Conservation (phyloP, 2,797 vertebrate species). For the Brachyrhaphis roseni region DNA sequence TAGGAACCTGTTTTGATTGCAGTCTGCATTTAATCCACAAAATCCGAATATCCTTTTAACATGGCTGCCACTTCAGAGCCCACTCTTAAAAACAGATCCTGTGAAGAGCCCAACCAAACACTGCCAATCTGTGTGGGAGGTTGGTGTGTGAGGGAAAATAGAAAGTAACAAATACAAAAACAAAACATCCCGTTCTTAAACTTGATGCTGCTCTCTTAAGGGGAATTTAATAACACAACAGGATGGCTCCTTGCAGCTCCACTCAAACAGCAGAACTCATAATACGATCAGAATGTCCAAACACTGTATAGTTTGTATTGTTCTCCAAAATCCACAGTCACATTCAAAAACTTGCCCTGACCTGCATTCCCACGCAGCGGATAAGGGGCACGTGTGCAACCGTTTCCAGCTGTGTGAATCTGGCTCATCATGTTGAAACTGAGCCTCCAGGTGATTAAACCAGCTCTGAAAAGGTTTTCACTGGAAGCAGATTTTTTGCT, state of each 20-base stretch:
- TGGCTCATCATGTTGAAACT: conserved; percentile 34
- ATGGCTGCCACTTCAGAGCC: background rate
- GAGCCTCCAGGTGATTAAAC: conserved; percentile 35
- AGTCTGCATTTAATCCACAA: conserved; percentile 1
- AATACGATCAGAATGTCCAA: background rate
- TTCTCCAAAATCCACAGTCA: conserved; percentile 28
- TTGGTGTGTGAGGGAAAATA: conserved; percentile 17
- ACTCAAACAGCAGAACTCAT: background rate
- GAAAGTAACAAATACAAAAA: conserved; percentile 23
- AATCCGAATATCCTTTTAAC: background rate
- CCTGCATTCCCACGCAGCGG: conserved; percentile 33
- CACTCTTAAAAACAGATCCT: conserved; percentile 19
- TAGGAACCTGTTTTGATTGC: background rate
- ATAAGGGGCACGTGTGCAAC: conserved; percentile 39
- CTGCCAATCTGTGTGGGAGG: conserved; percentile 37
- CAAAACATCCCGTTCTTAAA: conserved; percentile 33
- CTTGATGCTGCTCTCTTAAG: conserved; percentile 18
- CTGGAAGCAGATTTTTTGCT: background rate
- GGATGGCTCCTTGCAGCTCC: conserved; percentile 2
- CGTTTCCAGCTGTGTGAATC: conserved; percentile 52
- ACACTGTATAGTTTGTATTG: conserved; percentile 17
- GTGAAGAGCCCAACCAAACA: conserved; percentile 29
- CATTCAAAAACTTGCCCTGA: conserved; percentile 34
- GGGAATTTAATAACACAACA: conserved; percentile 24
- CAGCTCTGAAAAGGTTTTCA: conserved; percentile 47